Evolutionary conservation across 2,888 invertebrate species (phyloP).

Genomic region (Podabrus alpinus): DNA sequence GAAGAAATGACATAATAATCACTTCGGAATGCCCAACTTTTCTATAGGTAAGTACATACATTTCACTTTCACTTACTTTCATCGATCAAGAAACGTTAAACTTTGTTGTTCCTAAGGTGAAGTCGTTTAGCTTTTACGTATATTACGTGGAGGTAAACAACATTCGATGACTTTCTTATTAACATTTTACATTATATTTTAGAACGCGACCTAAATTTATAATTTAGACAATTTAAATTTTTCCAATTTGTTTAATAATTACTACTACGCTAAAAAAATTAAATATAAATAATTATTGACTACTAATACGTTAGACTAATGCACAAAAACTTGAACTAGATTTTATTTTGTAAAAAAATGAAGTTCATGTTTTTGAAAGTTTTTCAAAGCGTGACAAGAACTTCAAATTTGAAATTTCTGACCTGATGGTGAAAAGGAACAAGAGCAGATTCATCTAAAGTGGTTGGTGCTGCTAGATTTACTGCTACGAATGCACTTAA

Average conservation of each 20-base stretch:
- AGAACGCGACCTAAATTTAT: constrained; percentile 7
- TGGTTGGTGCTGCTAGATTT: constrained; percentile 49
- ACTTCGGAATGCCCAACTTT: constrained; percentile 19
- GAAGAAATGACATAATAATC: constrained; percentile 21
- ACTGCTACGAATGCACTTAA: constrained; percentile 52
- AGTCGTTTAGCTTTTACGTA: constrained; percentile 3
- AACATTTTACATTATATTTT: not conserved
- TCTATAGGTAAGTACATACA: constrained; percentile 10
- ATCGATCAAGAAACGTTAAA: constrained; percentile 23
- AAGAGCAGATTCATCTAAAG: constrained; percentile 31
- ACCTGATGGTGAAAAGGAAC: constrained; percentile 49
- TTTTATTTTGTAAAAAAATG: not conserved
- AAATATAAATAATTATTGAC: not conserved
- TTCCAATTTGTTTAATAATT: not conserved
- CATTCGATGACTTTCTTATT: constrained; percentile 8
- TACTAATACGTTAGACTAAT: not conserved
- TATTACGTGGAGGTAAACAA: constrained; percentile 14
- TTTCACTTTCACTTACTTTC: constrained; percentile 34
- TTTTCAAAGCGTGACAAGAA: not conserved
- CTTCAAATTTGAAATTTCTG: constrained; percentile 26
- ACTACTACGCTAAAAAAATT: not conserved
- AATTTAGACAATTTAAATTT: not conserved
- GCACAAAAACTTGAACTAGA: not conserved
- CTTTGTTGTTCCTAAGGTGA: constrained; percentile 16
- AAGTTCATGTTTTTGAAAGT: not conserved